Evolutionary conservation across 37 sponge, comb jelly and placozoan species (phyloP).

Genomic region (Hormiphora californensis): DNA sequence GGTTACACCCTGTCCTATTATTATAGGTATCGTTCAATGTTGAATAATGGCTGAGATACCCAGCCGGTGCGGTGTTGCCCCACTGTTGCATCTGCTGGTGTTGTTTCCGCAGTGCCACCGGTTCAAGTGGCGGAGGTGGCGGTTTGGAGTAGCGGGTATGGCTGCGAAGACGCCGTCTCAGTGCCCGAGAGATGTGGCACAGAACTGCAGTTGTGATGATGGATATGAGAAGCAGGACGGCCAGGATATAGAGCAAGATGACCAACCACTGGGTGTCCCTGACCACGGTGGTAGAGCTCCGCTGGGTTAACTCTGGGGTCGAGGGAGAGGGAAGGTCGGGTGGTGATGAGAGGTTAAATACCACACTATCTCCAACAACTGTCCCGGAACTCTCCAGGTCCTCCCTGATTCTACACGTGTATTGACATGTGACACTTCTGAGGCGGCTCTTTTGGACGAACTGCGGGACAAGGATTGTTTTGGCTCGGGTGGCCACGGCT

Average conservation of each 20-base stretch:
- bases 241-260: neutral
- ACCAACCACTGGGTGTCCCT: neutral
- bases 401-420: constrained; percentile 5
- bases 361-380: neutral
- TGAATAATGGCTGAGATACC: constrained; percentile 23
- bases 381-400: neutral
- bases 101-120: neutral
- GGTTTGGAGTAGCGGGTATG: neutral
- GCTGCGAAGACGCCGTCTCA: neutral
- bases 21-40: neutral
- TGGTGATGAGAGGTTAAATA: neutral
- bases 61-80: neutral
- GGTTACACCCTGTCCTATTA: too few species aligned
- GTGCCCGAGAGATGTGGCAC: constrained; percentile 26
- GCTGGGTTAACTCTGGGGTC: neutral
- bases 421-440: neutral
- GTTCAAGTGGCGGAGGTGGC: neutral
- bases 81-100: neutral
- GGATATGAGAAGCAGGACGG: constrained; percentile 21
- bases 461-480: neutral
- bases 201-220: constrained; percentile 1
- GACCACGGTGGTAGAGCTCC: neutral
- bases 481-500: constrained; percentile 19
- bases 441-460: neutral
- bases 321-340: neutral